These are phyloP conservation scores for Poecile montanus DNA, from an alignment of 2,797 vertebrate genomes.

Conservation along the genomic window DNA sequence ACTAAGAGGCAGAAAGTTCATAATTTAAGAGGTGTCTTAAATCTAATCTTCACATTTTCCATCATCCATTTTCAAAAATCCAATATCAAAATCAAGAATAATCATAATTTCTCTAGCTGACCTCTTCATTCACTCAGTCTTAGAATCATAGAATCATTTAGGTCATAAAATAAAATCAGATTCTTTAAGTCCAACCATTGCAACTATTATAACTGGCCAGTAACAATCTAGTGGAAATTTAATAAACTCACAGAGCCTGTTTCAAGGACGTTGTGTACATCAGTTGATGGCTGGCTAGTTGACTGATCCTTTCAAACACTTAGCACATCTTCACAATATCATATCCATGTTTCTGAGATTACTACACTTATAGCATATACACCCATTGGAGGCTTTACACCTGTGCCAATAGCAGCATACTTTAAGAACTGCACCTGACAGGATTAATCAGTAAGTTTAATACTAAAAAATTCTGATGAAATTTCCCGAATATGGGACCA, in stretches of 20 bases:
- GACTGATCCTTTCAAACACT: neutral
- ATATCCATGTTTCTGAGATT: accelerated
- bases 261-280: neutral
- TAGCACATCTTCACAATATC: neutral
- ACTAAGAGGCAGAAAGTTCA: neutral
- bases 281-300: neutral
- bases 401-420: neutral
- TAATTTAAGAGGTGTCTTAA: neutral
- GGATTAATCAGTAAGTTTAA: neutral
- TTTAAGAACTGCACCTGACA: neutral
- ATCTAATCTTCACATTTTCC: neutral
- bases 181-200: neutral
- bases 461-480: neutral
- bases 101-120: neutral
- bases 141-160: neutral
- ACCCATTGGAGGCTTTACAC: neutral
- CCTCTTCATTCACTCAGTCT: neutral
- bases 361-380: neutral
- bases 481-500: neutral
- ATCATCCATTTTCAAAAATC: neutral
- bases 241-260: neutral
- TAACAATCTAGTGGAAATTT: neutral
- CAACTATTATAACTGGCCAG: neutral
- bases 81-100: neutral
- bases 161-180: neutral